Evolutionary conservation across 2,797 vertebrate species (phyloP), one percentile per base, ranked within the genome.

Genomic region (Percopsis omiscomaycus): DNA sequence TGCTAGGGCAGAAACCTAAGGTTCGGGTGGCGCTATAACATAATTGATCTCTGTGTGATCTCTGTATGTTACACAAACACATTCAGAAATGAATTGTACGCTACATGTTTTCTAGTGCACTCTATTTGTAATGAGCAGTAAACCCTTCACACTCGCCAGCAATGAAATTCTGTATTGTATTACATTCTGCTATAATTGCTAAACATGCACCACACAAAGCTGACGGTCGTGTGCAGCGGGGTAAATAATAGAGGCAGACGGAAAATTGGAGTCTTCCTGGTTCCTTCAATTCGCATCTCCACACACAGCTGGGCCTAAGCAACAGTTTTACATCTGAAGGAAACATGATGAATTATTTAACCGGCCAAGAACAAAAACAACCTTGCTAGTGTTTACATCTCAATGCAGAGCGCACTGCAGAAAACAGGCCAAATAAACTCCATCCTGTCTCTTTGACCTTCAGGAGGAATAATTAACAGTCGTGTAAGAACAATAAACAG

Each of bases 311-410:
- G 59, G 45, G 51, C 63, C 60, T 53, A 4, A 54, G 48, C 64
- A 66, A 62, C 60, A 44, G 60, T 63, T 75, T 77, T 75, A 71
- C 64, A 73, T 72, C 45, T 67, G 66, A 77, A 80, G 75, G 47
- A 80, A 77, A 75, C 53, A 74, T 48, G 51, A 63, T 86, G 65
- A 86, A 87, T 88, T 77, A 90, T 87, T 82, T 68, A 87, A 86
- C 52, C 29, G 28, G 13, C 44, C 12, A 2, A 63, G 70, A 66
- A 81, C 80, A 86, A 79, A 82, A 75, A 44, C 58, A 66, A 14
- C 11, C 46, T 15, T 49, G 59, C 77, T 76, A 59, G 47, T 55
- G 73, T 85, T 84, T 81, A 79, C 64, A 81, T 74, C 66, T 74
- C 64, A 62, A 82, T 75, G 50, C 59, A 65, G 45, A 55, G 62